phyloP scores from a whole-genome alignment of 2,888 invertebrate species.

The Beris morrisii region DNA sequence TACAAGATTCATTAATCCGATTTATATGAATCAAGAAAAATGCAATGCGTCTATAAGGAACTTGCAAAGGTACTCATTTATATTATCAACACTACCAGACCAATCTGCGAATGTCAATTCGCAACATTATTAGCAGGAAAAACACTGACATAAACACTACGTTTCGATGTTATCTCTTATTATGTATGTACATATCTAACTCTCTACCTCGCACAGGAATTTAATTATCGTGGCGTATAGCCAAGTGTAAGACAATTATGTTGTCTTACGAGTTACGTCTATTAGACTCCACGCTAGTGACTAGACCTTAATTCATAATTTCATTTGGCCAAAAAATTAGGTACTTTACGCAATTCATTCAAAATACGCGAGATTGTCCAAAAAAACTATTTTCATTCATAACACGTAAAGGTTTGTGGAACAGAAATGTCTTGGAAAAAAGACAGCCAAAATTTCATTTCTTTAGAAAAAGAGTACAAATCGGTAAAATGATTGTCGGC shows the following conservation, averaged over 20 bases:
- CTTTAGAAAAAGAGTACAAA: conserved; percentile 14
- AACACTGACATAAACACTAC: too few species aligned
- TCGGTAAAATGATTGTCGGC: conserved; percentile 20
- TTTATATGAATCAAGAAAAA: too few species aligned
- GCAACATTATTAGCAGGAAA: too few species aligned
- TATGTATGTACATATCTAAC: too few species aligned
- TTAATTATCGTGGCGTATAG: conserved; percentile 25
- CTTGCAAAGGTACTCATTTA: too few species aligned
- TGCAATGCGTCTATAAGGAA: too few species aligned
- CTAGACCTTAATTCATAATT: conserved; percentile 22
- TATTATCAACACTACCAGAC: too few species aligned
- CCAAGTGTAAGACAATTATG: conserved; percentile 10
- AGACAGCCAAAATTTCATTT: conserved; percentile 12
- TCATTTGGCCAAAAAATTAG: neutral
- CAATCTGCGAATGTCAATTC: too few species aligned
- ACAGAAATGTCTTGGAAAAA: conserved; percentile 24
- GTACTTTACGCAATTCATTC: conserved; percentile 21
- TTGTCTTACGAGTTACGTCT: neutral
- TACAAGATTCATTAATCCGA: too few species aligned
- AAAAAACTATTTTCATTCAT: conserved; percentile 29
- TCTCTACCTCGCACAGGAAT: neutral
- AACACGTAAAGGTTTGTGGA: conserved; percentile 27
- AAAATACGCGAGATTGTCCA: conserved; percentile 16
- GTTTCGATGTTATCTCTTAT: too few species aligned
- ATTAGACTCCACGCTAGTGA: neutral